Evolutionary conservation across 2,888 invertebrate genomes (phyloP), one percentile per base, ranked within the genome.

Genomic region (Sarcophaga carnaria): DNA sequence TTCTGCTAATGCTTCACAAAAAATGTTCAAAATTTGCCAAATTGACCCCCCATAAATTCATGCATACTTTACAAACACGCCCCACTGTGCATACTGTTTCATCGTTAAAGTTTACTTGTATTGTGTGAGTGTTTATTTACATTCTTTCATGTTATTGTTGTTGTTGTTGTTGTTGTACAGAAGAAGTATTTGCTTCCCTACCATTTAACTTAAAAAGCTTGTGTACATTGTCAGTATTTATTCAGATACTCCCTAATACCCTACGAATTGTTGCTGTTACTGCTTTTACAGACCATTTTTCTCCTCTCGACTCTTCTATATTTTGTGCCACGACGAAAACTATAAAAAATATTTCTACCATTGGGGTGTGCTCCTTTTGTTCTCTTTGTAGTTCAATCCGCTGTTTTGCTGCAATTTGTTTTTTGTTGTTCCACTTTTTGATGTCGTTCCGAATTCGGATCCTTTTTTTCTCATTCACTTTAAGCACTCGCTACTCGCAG

Each of bases 101-200:
- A 37, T 37, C 37, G 37, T 37, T 37, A 37, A 37, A 37, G 37
- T 37, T 37, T 37, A 0, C 37, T 37, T 37, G 37, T 37, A 37
- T 37, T 37, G 20, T 20, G 20, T 37, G 2, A 37, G 1, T 37
- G 8, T 37, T 1, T 37, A 37, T 37, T 37, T 37, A 37, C 37
- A 8, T 37, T 8, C 2, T 37, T 37, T 37, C 37, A 37, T 8
- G 37, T 8, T 37, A 10, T 10, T 37, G 37, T 37, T 8, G 37
- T 37, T 37, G 27, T 27, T 27, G 37, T 37, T 37, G 10, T 37
- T 37, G 10, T 37, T 37, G 37, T 6, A 37, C 37, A 37, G 37
- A 37, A 37, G 62, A 85, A 78, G 79, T 71, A 66, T 79, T 82
- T 85, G 45, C 64, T 75, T 64, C 54, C 37, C 54, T 37, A 10